Conservation (phyloP, 2,797 vertebrate species). For the Crocodylus rhombifer region DNA sequence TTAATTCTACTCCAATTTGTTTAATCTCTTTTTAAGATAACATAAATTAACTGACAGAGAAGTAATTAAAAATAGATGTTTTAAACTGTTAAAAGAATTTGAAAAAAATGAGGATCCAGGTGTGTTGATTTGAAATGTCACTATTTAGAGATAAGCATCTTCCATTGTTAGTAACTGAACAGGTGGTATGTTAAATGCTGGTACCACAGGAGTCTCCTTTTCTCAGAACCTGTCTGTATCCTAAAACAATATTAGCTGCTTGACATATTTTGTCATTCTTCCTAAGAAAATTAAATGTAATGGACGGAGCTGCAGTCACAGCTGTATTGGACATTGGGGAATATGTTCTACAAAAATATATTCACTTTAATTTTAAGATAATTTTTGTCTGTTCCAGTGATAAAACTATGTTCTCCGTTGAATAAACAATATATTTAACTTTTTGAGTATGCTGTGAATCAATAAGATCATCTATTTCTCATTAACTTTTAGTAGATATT, state of each 20-base stretch:
- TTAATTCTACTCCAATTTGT: neutral
- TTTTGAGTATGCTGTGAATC: neutral
- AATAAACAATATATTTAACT: constrained; percentile 3
- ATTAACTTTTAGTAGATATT: neutral
- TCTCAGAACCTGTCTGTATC: neutral
- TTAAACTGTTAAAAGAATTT: neutral
- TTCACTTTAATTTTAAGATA: neutral
- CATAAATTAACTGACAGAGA: neutral
- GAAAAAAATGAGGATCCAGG: neutral
- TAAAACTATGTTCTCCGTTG: neutral
- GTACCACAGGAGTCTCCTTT: neutral
- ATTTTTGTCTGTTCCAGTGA: neutral
- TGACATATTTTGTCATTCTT: neutral
- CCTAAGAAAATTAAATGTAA: neutral
- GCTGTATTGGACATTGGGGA: neutral
- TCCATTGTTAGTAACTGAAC: neutral
- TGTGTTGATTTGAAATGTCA: constrained; percentile 32
- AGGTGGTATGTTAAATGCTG: neutral
- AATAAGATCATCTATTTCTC: neutral
- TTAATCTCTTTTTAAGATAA: neutral
- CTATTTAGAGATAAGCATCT: neutral
- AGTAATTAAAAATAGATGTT: neutral
- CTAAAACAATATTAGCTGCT: neutral
- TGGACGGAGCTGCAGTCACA: neutral
- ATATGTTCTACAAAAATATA: neutral